Conservation (phyloP, 2,797 vertebrate species). For the Takifugu ocellatus region DNA sequence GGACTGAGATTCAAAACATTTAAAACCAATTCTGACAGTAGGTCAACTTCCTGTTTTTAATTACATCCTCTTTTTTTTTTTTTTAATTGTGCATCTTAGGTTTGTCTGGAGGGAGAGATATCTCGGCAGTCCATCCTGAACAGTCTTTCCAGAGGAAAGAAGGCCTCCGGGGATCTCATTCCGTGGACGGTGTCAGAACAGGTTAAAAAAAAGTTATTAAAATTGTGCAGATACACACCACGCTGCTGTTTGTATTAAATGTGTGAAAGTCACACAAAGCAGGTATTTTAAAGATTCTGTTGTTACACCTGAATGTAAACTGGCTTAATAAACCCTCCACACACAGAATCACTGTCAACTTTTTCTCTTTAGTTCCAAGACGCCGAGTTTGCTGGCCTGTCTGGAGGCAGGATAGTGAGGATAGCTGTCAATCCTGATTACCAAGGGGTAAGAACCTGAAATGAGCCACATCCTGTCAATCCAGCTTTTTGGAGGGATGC, state of each 20-base stretch:
- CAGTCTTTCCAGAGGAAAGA: conserved; percentile 96
- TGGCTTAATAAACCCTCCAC: too few relatives aligned
- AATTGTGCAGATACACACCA: not conserved
- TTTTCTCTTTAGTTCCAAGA: conserved; percentile 86
- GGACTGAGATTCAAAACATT: not conserved
- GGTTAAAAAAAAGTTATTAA: conserved; percentile 63
- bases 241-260: too few relatives aligned
- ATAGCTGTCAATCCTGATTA: conserved; percentile 98
- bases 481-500: not conserved
- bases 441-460: conserved; percentile 83
- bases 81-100: conserved; percentile 65
- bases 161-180: conserved; percentile 95
- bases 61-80: not conserved
- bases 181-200: conserved; percentile 97
- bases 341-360: too few relatives aligned
- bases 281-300: too few relatives aligned
- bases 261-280: too few relatives aligned
- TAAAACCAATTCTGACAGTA: not conserved
- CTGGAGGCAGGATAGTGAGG: conserved; percentile 89
- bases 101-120: conserved; percentile 96
- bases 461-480: too few relatives aligned
- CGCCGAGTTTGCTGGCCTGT: conserved; percentile 89
- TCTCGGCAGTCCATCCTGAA: conserved; percentile 92
- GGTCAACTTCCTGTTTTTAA: not conserved
- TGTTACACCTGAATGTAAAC: too few relatives aligned